These are phyloP conservation scores for Escarpia spicata DNA, from an alignment of 2,888 invertebrate species.

Conservation along the genomic window DNA sequence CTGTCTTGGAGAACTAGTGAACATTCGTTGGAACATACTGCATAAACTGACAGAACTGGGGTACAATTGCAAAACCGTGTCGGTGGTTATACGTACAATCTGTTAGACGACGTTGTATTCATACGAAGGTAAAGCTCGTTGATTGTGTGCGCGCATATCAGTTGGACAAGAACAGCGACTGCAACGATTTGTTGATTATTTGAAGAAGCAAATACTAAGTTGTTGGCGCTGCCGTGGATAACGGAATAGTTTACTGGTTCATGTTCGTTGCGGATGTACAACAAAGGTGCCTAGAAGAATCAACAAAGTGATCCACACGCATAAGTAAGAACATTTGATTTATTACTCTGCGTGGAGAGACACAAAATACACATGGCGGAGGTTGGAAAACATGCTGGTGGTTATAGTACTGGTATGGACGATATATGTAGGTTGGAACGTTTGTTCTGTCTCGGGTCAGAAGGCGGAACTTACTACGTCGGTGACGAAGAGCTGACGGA, in stretches of 20 bases:
- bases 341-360: not conserved
- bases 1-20: not conserved
- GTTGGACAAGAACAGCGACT: not conserved
- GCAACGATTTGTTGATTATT: not conserved
- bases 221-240: not conserved
- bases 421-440: constrained; percentile 59
- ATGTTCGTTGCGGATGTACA: not conserved
- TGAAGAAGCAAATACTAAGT: not conserved
- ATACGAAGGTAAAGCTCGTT: too few species aligned
- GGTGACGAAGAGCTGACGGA: constrained; percentile 53
- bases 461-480: constrained; percentile 59
- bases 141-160: too few species aligned
- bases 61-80: not conserved
- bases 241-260: not conserved
- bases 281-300: not conserved
- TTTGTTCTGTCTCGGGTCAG: constrained; percentile 62
- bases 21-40: not conserved
- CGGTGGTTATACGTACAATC: not conserved
- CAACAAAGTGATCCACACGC: not conserved
- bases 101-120: too few species aligned
- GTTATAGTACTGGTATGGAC: constrained; percentile 59
- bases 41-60: not conserved
- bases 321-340: not conserved
- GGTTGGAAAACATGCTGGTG: constrained; percentile 48
- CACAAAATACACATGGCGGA: not conserved